Conservation (phyloP, 37 sponge, comb jelly and placozoan genomes). For the Theonella swinhoei region DNA sequence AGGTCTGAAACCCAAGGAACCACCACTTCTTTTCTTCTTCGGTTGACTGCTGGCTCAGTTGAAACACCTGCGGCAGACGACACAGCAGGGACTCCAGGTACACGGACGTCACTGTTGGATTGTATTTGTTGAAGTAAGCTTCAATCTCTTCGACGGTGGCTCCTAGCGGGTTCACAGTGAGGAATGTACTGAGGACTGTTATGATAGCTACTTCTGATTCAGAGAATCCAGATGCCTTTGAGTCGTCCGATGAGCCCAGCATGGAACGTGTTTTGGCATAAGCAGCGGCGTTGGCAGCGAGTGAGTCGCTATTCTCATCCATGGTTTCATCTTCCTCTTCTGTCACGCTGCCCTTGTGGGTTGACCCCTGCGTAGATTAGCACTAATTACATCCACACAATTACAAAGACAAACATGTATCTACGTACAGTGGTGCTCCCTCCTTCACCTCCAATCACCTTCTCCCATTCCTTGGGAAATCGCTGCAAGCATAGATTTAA, state of each 20-base stretch:
- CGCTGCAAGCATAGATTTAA: slow-evolving; percentile 3
- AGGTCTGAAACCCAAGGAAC: slow-evolving; percentile 87
- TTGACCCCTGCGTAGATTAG: too few relatives aligned
- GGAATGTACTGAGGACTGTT: slow-evolving; percentile 67
- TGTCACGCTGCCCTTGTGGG: background rate
- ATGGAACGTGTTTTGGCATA: slow-evolving; percentile 55
- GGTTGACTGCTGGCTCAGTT: slow-evolving; percentile 32
- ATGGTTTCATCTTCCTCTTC: background rate
- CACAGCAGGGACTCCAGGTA: slow-evolving; percentile 72
- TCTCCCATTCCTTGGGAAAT: slow-evolving; percentile 75
- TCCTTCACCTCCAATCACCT: slow-evolving; percentile 26
- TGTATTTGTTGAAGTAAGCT: slow-evolving; percentile 63
- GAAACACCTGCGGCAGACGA: slow-evolving; percentile 72
- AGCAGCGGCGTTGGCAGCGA: slow-evolving; percentile 72
- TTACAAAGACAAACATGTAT: too few relatives aligned
- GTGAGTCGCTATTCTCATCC: background rate
- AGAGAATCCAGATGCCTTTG: slow-evolving; percentile 27
- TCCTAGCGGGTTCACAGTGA: slow-evolving; percentile 85
- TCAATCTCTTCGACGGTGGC: slow-evolving; percentile 72
- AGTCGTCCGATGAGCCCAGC: slow-evolving; percentile 12
- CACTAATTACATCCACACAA: background rate
- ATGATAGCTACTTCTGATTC: slow-evolving; percentile 73
- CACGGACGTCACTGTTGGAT: slow-evolving; percentile 51
- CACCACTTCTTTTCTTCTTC: slow-evolving; percentile 69
- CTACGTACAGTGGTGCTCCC: background rate